Evolutionary conservation across 2,888 invertebrate species (phyloP).

Genomic region (Dromius quadrimaculatus): DNA sequence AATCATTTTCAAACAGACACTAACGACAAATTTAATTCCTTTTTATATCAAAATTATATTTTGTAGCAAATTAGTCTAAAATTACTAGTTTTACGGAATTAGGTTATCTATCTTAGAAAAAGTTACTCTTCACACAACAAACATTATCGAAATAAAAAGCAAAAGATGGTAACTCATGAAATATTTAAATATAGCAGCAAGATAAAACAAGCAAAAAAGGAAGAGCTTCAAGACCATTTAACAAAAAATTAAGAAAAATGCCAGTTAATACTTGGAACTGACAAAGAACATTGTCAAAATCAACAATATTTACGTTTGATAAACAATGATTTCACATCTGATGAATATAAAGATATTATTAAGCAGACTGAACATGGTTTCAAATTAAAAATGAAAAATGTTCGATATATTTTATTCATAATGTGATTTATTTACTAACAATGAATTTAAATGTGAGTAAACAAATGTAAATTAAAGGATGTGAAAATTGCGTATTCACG

Average conservation of each 20-base stretch:
- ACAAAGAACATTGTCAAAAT: slow-evolving; percentile 11
- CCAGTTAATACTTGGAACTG: slow-evolving; percentile 22
- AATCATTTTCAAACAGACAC: too few species aligned
- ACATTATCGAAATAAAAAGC: slow-evolving; percentile 26
- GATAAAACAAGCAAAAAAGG: slow-evolving; percentile 34
- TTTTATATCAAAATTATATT: too few species aligned
- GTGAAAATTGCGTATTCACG: slow-evolving; percentile 47
- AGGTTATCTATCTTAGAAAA: slow-evolving; percentile 33
- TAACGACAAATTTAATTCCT: too few species aligned
- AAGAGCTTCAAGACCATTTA: slow-evolving; percentile 22
- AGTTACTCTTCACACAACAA: slow-evolving; percentile 19
- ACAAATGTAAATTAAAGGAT: slow-evolving; percentile 29
- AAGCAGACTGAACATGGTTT: slow-evolving; percentile 20
- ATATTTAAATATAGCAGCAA: slow-evolving; percentile 35
- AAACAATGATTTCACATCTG: not conserved
- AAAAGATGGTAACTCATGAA: slow-evolving; percentile 16
- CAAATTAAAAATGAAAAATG: slow-evolving; percentile 26
- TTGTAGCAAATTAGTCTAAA: not conserved
- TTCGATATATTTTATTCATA: slow-evolving; percentile 19
- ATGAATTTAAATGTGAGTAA: slow-evolving; percentile 19
- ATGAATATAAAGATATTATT: slow-evolving; percentile 22
- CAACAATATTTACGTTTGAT: not conserved
- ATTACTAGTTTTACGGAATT: not conserved
- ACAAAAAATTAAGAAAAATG: slow-evolving; percentile 19
- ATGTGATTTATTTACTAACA: slow-evolving; percentile 4